A percentile compares a stretch with the other conserved stretches of the same genome.
These are phyloP conservation scores for Anastrepha obliqua DNA, from an alignment of 1,140 invertebrate genomes.

Conservation along the genomic window DNA sequence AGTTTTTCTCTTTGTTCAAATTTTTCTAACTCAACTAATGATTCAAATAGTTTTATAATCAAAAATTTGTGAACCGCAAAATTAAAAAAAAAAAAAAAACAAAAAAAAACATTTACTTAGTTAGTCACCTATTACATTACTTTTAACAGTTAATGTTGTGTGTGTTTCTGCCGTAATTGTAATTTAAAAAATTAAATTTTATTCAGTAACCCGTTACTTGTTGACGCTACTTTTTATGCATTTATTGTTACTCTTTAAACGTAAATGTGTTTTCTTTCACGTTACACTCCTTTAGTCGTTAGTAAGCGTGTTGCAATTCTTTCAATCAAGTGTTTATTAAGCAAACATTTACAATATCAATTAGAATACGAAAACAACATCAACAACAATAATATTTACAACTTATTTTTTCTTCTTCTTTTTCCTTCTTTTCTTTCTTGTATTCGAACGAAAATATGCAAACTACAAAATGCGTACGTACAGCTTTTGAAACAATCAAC, in stretches of 20 bases:
- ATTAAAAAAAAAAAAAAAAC: too few relatives aligned
- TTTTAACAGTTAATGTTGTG: background rate
- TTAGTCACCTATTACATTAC: background rate
- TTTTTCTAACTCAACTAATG: too few relatives aligned
- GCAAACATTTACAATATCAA: slow-evolving; percentile 1
- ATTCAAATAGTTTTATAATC: too few relatives aligned
- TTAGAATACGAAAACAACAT: slow-evolving; percentile 14
- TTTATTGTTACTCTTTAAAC: background rate
- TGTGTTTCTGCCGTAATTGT: background rate
- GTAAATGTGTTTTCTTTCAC: slow-evolving; percentile 29
- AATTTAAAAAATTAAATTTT: background rate
- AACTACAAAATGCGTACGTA: background rate
- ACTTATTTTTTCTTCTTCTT: background rate
- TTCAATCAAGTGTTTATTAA: background rate
- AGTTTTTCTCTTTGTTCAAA: too few relatives aligned
- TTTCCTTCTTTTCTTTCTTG: slow-evolving; percentile 20
- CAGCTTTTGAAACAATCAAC: background rate
- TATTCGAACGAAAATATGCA: background rate
- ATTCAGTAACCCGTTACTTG: background rate
- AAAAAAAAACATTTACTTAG: too few relatives aligned
- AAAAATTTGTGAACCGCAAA: too few relatives aligned
- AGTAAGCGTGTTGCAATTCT: slow-evolving; percentile 14
- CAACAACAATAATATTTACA: slow-evolving; percentile 39
- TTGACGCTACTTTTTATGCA: background rate
- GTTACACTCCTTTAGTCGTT: background rate